Base-by-base conservation (phyloP, 2,797 vertebrate species). In the Rhynchotus rufescens region DNA sequence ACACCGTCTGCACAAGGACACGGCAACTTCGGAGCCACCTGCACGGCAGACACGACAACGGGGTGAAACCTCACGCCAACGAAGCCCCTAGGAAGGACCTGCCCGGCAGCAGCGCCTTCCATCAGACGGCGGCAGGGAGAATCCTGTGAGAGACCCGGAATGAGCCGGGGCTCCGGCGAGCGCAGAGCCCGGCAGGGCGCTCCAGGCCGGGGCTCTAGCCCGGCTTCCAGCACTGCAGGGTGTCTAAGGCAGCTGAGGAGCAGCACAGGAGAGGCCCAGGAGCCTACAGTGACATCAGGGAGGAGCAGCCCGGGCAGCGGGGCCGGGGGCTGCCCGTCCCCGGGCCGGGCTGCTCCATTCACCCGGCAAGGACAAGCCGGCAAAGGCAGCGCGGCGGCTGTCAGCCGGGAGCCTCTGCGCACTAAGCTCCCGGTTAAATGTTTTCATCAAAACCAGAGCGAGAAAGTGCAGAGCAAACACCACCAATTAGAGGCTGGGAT, bases 381-480 rank as follows among this genome's bases (percentile, higher is more conserved):
- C 51, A 73, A 82, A 90, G 93, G 34, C 90, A 79, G 88, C 2
- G 12, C 12, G 4, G 86, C 10, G 13, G 80, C 87, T 91, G 92
- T 93, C 90, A 96, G 94, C 84, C 92, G 95, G 94, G 87, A 94
- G 93, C 86, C 92, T 88, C 93, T 74, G 84, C 86, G 59, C 74
- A 21, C 93, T 89, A 79, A 96, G 94, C 92, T 96, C 82, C 94
- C 79, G 90, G 93, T 96, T 94, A 94, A 95, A 96, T 92, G 94
- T 94, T 94, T 96, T 95, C 94, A 96, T 96, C 94, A 96, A 95
- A 96, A 96, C 92, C 95, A 94, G 93, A 94, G n/a, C 12, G 65
- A 96, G 95, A 96, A 95, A 96, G 90, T 92, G 90, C 94, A 96
- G 92, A 90, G 86, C 96, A 95, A 95, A 94, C 95, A 96, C 84